Conservation (phyloP, 2,888 invertebrate genomes). For the Dicranocentrus wangi region DNA sequence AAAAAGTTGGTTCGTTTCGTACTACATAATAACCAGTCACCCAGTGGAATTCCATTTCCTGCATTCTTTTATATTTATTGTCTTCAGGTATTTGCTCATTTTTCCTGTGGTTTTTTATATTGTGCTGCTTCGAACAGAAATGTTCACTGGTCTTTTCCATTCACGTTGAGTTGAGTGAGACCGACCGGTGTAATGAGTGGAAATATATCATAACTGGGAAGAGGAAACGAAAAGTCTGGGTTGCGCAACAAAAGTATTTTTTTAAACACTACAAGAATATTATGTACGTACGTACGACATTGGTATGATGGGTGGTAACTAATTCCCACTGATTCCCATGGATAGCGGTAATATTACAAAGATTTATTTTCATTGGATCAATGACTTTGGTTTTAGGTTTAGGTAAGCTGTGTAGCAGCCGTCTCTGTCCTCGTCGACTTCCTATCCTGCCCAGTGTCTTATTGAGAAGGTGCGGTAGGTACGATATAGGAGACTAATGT, state of each 20-base stretch:
- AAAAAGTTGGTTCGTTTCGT: background rate
- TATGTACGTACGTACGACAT: background rate
- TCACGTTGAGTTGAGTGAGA: no score
- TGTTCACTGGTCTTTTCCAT: background rate
- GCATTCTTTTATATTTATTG: constrained; percentile 11
- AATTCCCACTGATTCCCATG: constrained; percentile 48
- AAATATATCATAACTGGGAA: constrained; percentile 34
- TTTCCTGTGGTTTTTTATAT: no score
- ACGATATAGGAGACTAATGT: no score
- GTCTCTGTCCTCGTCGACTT: no score
- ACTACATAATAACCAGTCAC: background rate
- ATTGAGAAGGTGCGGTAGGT: no score
- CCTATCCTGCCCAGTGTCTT: no score
- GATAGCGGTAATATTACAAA: constrained; percentile 31
- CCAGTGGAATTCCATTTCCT: constrained; percentile 17
- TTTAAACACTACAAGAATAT: no score
- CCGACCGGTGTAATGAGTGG: constrained; percentile 35
- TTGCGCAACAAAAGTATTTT: no score
- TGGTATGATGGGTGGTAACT: background rate
- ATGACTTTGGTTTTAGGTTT: constrained; percentile 46
- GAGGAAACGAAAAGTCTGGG: no score
- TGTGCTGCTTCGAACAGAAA: no score
- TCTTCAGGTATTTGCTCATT: background rate
- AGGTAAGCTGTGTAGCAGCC: no score
- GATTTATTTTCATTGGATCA: constrained; percentile 57